Evolutionary conservation across 1,140 invertebrate species (phyloP).

Genomic region (Papilio xuthus): DNA sequence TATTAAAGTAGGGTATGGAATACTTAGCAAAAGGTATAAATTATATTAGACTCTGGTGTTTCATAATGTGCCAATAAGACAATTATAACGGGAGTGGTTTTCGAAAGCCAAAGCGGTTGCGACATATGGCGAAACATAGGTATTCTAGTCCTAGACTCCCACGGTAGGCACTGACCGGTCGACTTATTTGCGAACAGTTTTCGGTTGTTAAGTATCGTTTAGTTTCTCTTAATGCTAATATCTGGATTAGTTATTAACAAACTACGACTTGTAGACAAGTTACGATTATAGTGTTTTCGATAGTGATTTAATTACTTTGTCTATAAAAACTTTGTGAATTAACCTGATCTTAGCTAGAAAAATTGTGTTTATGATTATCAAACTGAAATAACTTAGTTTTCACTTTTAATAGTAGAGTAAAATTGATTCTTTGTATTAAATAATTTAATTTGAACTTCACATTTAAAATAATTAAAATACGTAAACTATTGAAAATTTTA

Average conservation of each 20-base stretch:
- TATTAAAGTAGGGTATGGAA: not conserved
- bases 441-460: too few species aligned
- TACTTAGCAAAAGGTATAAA: constrained; percentile 5
- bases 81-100: constrained; percentile 33
- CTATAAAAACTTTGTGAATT: not conserved
- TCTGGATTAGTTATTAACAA: not conserved
- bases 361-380: too few species aligned
- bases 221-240: constrained; percentile 4
- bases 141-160: constrained; percentile 17
- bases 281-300: not conserved
- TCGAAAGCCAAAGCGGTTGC: constrained; percentile 13
- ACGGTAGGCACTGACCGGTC: constrained; percentile 31
- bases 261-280: not conserved
- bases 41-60: constrained; percentile 2
- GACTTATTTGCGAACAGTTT: constrained; percentile 17
- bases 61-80: constrained; percentile 17
- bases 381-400: not conserved
- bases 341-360: not conserved
- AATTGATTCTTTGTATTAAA: too few species aligned
- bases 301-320: not conserved
- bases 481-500: too few species aligned
- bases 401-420: not conserved
- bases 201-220: not conserved
- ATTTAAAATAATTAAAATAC: too few species aligned
- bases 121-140: constrained; percentile 28